Conservation (phyloP, 2,113 vertebrate species). For the Epinephelus moara region DNA sequence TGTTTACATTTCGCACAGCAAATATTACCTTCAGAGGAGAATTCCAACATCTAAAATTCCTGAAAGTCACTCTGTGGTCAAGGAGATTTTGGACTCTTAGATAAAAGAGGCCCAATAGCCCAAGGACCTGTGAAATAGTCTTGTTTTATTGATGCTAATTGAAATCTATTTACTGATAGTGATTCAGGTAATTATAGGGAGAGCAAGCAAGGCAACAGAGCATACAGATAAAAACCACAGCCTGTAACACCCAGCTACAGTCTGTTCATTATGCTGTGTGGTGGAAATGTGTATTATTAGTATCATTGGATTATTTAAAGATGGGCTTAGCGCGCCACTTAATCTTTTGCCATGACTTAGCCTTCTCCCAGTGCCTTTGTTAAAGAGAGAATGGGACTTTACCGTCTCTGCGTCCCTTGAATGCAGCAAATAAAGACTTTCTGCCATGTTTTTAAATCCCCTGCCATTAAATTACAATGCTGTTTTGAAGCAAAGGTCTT, state of each 20-base stretch:
- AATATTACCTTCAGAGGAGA: slow-evolving; percentile 13
- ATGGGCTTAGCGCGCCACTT: slow-evolving; percentile 50
- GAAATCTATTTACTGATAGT: slow-evolving; percentile 27
- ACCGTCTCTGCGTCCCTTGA: background rate
- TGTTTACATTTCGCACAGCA: slow-evolving; percentile 40
- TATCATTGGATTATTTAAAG: slow-evolving; percentile 70
- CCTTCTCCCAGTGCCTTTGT: slow-evolving; percentile 35
- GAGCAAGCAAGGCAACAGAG: background rate
- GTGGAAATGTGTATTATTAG: slow-evolving; percentile 64
- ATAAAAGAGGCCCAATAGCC: background rate
- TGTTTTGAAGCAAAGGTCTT: background rate
- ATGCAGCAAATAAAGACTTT: background rate
- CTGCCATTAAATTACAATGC: background rate
- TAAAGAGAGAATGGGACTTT: slow-evolving; percentile 30
- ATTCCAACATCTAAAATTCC: slow-evolving; percentile 10
- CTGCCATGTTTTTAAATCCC: slow-evolving; percentile 18
- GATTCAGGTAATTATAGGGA: slow-evolving; percentile 30
- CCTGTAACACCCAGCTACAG: slow-evolving; percentile 12
- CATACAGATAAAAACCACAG: background rate
- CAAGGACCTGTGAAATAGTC: background rate
- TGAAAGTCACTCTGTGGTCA: slow-evolving; percentile 17
- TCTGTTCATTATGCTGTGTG: slow-evolving; percentile 34
- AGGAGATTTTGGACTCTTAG: slow-evolving; percentile 8
- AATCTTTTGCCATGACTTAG: slow-evolving; percentile 59
- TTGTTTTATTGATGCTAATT: background rate